Base-by-base conservation (phyloP, 2,797 vertebrate genomes). In the Mus spretus region DNA sequence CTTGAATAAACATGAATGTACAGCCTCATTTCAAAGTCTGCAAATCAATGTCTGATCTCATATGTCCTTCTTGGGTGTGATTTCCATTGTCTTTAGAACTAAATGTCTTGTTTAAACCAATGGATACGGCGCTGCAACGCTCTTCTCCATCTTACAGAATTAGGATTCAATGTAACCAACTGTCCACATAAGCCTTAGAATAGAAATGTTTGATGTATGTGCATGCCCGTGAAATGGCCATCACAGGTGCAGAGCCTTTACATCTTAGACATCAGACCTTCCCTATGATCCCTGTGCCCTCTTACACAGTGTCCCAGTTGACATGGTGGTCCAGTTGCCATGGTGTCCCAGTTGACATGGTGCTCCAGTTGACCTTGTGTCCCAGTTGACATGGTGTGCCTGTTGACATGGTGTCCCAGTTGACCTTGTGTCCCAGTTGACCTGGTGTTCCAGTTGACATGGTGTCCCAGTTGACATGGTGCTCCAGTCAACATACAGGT, bases 1-100 rank as follows among this genome's bases (percentile, higher is more conserved):
- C 31, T 91, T 95, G 61, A 53, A 34, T 93, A 82, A 75, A 34
- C 65, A 82, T 86, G 22, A 44, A 72, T 81, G 47, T 93, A 57
- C 53, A 77, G 17, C 53, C 13, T 94, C 50, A 70, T 87, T 92
- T 97, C 70, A 59, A 26, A 79, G 50, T 80, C n/a, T 59, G 4
- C 70, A 70, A 91, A 61, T 61, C 67, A 20, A 24, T 96, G 34
- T 81, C 34, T 87, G 61, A 89, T 88, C 28, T 22, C 11, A 61
- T 57, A 15, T 86, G 22, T 74, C 72, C 59, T 90, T 92, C 61
- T 92, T 31, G n/a, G 67, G 72, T 75, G 55, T 70, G 28, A 88
- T 88, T 53, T 83, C 47, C 55, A 19, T 80, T 13, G 50, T 89
- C 17, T 84, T 79, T 93, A 57, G 63, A 75, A 93, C 57, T 87